phyloP scores from a whole-genome alignment of 2,113 vertebrate species.

The Entelurus aequoreus region DNA sequence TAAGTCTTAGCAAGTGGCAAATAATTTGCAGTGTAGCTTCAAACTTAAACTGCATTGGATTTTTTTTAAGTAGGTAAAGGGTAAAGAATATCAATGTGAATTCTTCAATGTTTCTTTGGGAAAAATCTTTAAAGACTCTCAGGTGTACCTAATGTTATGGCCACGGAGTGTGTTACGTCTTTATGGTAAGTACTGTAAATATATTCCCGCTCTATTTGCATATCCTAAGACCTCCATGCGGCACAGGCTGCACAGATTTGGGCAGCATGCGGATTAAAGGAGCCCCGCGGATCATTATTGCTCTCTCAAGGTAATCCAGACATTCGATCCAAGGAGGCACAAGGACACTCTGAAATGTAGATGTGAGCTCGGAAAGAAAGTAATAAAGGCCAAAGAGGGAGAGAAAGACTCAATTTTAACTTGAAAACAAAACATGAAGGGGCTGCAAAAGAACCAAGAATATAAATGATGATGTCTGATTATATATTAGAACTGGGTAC shows the following conservation, averaged over 20 bases:
- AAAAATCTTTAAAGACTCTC: too few relatives aligned
- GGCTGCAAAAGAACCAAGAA: not conserved
- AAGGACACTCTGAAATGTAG: not conserved
- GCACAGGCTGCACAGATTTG: not conserved
- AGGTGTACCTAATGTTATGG: not conserved
- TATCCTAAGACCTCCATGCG: not conserved
- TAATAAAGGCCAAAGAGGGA: not conserved
- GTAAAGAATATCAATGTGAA: too few relatives aligned
- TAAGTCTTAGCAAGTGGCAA: too few relatives aligned
- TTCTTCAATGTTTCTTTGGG: too few relatives aligned
- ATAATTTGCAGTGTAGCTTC: too few relatives aligned
- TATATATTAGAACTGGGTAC: too few relatives aligned
- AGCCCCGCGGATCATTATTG: not conserved
- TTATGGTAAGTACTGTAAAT: too few relatives aligned
- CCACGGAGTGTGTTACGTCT: too few relatives aligned
- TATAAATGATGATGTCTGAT: not conserved
- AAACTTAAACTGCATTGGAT: too few relatives aligned
- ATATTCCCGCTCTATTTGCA: not conserved
- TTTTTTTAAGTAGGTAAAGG: too few relatives aligned
- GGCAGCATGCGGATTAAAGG: not conserved
- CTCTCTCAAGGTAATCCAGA: not conserved
- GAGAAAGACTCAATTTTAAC: not conserved
- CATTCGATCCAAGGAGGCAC: slow-evolving; percentile 3
- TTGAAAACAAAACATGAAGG: slow-evolving; percentile 1
- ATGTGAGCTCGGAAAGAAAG: slow-evolving; percentile 1